Evolutionary conservation across 2,888 invertebrate species (phyloP).

Genomic region (Caenorhabditis uteleia): DNA sequence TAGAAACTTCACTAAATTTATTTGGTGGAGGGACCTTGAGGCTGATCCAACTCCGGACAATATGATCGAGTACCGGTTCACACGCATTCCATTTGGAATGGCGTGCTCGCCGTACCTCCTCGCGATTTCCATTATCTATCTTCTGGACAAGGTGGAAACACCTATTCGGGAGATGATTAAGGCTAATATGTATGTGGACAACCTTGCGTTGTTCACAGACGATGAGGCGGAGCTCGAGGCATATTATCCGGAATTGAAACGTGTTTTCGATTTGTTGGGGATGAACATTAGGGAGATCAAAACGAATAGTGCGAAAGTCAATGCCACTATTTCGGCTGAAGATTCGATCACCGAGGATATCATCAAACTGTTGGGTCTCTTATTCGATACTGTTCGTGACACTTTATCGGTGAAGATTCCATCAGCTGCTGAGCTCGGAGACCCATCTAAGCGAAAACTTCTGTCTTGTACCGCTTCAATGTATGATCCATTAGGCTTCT

Average conservation of each 20-base stretch:
- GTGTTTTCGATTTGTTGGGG: too few species aligned
- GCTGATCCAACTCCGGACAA: conserved; percentile 26
- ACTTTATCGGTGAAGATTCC: background rate
- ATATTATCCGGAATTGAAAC: too few species aligned
- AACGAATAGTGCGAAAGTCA: background rate
- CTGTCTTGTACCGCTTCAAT: background rate
- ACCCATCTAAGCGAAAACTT: background rate
- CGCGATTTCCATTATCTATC: conserved; percentile 17
- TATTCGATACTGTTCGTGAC: background rate
- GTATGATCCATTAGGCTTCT: conserved; percentile 1
- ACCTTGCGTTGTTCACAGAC: background rate
- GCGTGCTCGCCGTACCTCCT: conserved; percentile 39
- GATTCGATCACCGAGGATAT: background rate
- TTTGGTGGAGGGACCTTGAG: conserved; percentile 40
- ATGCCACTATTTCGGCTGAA: background rate
- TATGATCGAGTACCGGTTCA: conserved; percentile 34
- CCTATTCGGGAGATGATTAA: conserved; percentile 1
- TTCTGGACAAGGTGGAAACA: too few species aligned
- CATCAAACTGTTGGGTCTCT: conserved; percentile 1
- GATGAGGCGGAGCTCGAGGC: background rate
- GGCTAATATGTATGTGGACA: conserved; percentile 1
- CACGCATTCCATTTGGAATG: conserved; percentile 45
- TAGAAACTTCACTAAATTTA: conserved; percentile 36
- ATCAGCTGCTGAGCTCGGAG: background rate
- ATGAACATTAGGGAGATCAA: background rate